Percentiles rank a stretch among this genome's conserved stretches.
phyloP scores from a whole-genome alignment of 2,888 invertebrate species.

The Thalpophila matura region DNA sequence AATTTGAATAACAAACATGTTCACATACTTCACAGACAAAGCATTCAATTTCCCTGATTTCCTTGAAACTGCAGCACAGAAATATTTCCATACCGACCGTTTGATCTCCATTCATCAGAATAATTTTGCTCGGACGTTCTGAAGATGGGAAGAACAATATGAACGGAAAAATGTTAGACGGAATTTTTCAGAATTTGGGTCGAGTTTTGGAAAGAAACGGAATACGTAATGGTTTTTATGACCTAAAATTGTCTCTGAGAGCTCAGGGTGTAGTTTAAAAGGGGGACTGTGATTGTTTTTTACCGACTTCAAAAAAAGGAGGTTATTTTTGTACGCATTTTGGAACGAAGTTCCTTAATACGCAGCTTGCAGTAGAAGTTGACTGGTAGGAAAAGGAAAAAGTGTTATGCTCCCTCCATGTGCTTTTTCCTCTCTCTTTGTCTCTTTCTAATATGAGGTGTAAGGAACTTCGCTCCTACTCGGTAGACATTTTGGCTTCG shows the following conservation, averaged over 20 bases:
- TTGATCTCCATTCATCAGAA: conserved; percentile 58
- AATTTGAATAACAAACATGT: conserved; percentile 37
- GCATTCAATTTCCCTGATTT: conserved; percentile 49
- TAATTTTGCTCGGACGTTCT: conserved; percentile 51
- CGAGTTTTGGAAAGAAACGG: conserved; percentile 1
- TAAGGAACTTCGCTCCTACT: too few relatives aligned
- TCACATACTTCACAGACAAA: conserved; percentile 28
- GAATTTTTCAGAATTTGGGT: conserved; percentile 28
- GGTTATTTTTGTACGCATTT: too few relatives aligned
- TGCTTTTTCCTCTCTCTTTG: too few relatives aligned
- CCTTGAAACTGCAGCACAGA: conserved; percentile 36
- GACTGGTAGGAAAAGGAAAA: too few relatives aligned
- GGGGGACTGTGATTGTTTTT: neutral
- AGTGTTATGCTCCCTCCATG: too few relatives aligned
- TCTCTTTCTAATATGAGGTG: too few relatives aligned
- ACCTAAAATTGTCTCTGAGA: neutral
- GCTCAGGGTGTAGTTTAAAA: neutral
- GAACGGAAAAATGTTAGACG: conserved; percentile 38
- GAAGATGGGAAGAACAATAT: conserved; percentile 48
- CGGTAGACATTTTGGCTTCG: conserved; percentile 19
- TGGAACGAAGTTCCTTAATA: too few relatives aligned
- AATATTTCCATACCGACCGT: conserved; percentile 57
- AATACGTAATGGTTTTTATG: conserved; percentile 24
- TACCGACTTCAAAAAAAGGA: neutral
- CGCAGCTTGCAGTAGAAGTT: too few relatives aligned